Conservation (phyloP, 1,140 invertebrate species). For the Plectus sambesii region DNA sequence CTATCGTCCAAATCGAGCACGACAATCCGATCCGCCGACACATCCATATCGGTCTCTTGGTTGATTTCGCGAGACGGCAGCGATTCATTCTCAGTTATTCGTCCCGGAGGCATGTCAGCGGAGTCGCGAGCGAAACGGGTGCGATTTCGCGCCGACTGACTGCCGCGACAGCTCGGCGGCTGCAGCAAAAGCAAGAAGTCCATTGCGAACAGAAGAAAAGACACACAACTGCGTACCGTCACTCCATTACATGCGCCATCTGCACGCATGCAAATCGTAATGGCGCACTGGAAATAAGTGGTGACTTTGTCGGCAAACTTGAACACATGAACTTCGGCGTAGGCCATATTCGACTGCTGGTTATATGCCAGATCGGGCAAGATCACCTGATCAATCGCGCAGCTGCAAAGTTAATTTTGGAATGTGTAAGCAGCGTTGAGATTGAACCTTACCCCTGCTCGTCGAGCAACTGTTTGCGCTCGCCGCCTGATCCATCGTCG, state of each 20-base stretch:
- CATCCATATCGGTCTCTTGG: conserved; percentile 25
- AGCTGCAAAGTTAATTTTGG: too few relatives aligned
- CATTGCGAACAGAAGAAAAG: not conserved
- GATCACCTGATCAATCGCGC: conserved; percentile 38
- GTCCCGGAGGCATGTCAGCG: not conserved
- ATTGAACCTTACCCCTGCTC: conserved; percentile 33
- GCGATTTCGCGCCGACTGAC: conserved; percentile 10
- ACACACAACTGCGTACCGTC: conserved; percentile 25
- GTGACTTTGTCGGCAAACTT: conserved; percentile 30
- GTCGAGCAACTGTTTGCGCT: conserved; percentile 35
- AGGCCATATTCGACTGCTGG: conserved; percentile 37
- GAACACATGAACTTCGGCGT: conserved; percentile 38
- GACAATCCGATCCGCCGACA: conserved; percentile 41
- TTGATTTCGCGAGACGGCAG: conserved; percentile 20
- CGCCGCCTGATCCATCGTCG: conserved; percentile 40
- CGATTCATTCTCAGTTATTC: conserved; percentile 11
- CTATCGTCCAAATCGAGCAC: conserved; percentile 42
- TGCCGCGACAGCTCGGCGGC: conserved; percentile 38
- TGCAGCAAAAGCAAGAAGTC: conserved; percentile 9
- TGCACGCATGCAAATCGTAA: conserved; percentile 39
- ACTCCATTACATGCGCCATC: conserved; percentile 43
- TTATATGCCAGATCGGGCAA: conserved; percentile 43
- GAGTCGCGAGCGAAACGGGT: conserved; percentile 8
- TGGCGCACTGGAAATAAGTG: conserved; percentile 43
- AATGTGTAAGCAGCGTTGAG: too few relatives aligned